phyloP scores from a whole-genome alignment of 2,888 invertebrate species.

The Carabus problematicus region DNA sequence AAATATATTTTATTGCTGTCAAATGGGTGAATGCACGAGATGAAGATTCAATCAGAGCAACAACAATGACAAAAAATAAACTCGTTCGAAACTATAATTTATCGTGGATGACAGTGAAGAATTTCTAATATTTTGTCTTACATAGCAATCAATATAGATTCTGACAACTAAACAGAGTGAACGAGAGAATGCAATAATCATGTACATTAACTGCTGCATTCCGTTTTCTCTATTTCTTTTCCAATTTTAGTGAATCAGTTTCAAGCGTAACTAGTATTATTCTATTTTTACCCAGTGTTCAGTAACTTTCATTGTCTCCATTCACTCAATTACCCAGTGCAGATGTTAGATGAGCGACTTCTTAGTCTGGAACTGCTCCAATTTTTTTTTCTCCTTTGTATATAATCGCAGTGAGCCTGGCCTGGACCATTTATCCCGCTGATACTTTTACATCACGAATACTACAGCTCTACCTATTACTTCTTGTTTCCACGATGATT shows the following conservation, averaged over 20 bases:
- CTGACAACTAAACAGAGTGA: no score
- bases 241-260: conserved; percentile 31
- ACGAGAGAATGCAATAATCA: no score
- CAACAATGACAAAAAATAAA: conserved; percentile 15
- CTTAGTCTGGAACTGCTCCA: conserved; percentile 35
- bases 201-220: no score
- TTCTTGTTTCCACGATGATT: no score
- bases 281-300: not conserved
- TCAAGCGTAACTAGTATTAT: conserved; percentile 14
- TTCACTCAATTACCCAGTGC: conserved; percentile 35
- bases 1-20: conserved; percentile 35
- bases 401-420: conserved; percentile 21
- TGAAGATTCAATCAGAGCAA: conserved; percentile 29
- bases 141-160: not conserved
- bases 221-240: conserved; percentile 1
- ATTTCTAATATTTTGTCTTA: conserved; percentile 30
- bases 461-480: no score
- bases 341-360: conserved; percentile 29
- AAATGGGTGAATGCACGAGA: conserved; percentile 13
- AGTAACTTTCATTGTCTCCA: conserved; percentile 28
- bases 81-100: conserved; percentile 31
- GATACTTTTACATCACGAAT: no score
- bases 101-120: conserved; percentile 27
- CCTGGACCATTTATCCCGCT: not conserved
- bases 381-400: conserved; percentile 19